Conservation (phyloP, 2,113 vertebrate genomes). For the Oreochromis tanganicae region DNA sequence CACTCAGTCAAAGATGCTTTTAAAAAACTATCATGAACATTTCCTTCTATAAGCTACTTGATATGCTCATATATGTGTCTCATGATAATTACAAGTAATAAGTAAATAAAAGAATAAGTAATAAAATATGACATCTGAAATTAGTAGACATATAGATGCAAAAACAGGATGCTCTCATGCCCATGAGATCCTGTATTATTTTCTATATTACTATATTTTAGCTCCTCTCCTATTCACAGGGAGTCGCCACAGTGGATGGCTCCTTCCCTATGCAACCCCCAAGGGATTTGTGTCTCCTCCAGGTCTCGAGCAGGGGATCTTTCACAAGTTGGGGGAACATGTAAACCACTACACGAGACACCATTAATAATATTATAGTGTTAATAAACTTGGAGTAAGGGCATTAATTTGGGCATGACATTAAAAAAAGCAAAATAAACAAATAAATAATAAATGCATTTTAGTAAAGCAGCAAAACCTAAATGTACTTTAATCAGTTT, state of each 20-base stretch:
- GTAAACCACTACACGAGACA: not conserved
- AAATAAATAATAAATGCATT: not conserved
- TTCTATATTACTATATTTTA: not conserved
- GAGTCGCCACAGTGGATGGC: not conserved
- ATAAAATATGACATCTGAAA: not conserved
- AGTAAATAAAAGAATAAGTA: not conserved
- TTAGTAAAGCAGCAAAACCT: not conserved
- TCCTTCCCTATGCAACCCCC: not conserved
- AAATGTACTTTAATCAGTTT: not conserved
- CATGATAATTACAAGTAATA: not conserved
- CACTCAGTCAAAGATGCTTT: not conserved
- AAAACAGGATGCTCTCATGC: not conserved
- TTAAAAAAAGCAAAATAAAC: not conserved
- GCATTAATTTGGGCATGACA: not conserved
- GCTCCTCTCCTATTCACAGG: not conserved
- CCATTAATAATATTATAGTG: not conserved
- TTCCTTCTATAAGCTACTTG: not conserved
- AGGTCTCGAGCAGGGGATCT: not conserved
- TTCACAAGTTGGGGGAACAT: not conserved
- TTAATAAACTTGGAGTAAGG: not conserved
- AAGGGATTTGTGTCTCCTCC: not conserved
- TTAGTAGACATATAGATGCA: not conserved
- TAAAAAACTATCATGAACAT: not conserved
- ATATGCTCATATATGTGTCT: not conserved
- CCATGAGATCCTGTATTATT: too few relatives aligned